Conservation (phyloP, 2,797 vertebrate species). For the Ptychadena robeensis region DNA sequence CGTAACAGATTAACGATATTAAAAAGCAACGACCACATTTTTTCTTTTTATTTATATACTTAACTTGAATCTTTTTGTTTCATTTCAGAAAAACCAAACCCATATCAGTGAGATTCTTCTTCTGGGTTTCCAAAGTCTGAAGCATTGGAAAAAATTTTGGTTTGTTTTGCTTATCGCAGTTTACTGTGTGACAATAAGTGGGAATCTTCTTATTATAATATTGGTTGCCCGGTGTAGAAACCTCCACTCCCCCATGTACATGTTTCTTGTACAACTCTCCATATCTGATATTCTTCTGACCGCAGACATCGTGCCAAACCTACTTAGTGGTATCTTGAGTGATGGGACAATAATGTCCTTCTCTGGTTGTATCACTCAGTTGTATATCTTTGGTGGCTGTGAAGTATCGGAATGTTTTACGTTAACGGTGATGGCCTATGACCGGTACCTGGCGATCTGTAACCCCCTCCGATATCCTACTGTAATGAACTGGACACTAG, state of each 20-base stretch:
- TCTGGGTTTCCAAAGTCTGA: neutral
- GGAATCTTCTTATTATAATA: neutral
- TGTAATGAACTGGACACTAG: constrained; percentile 62
- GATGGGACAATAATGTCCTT: constrained; percentile 62
- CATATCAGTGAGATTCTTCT: neutral
- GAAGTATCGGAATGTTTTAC: constrained; percentile 68
- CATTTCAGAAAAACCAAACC: constrained; percentile 8
- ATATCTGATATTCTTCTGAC: neutral
- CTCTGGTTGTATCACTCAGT: constrained; percentile 63
- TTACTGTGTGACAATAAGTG: neutral
- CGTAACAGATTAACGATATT: too few relatives aligned
- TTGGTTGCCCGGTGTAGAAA: neutral
- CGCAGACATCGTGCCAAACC: neutral
- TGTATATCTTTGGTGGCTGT: constrained; percentile 67
- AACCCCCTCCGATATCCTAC: constrained; percentile 64
- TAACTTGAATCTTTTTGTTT: too few relatives aligned
- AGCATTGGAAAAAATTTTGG: too few relatives aligned
- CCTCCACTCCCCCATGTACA: constrained; percentile 1
- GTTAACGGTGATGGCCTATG: constrained; percentile 66
- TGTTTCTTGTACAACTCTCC: neutral
- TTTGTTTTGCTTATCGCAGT: neutral
- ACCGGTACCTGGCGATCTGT: constrained; percentile 66
- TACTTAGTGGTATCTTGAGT: constrained; percentile 61
- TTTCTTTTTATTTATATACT: too few relatives aligned
- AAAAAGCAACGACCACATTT: too few relatives aligned